Base-by-base conservation (phyloP, 1,140 invertebrate genomes). In the Heliconius eleuchia region DNA sequence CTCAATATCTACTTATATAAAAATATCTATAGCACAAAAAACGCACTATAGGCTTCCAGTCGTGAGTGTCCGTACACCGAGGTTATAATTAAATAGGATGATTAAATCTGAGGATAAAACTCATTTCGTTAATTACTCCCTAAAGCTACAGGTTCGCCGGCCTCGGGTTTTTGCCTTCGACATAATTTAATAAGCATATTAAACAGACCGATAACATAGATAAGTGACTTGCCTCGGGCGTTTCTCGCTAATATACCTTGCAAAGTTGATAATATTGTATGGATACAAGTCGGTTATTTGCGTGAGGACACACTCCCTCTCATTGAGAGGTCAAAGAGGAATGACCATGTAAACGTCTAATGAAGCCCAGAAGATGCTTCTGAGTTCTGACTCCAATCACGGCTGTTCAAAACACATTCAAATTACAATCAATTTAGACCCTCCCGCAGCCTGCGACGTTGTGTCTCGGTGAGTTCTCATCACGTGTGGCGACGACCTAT, bases 111-210 rank as follows among this genome's bases (percentile, higher is more conserved):
- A 79, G 83, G 90, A 92, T 94, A 93, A 93, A 87, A 83, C 83
- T 90, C 89, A 91, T 91, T 93, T 88, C 83, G 86, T 89, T 94
- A 94, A 94, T 94, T 94, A 94, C 92, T 94, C 92, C 92, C 92
- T 94, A 92, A 91, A 94, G 92, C 92, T 90, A 93, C 90, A 92
- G 83, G 88, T 88, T 84, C 85, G 86, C 81, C 76, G 80, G 84
- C 70, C 83, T 88, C 85, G 80, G 11, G 84, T 89, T 93, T 92
- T 92, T 91, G 90, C 92, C 86, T 89, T 92, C 90, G 88, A 92
- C 86, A 90, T 91, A 91, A 92, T 89, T 91, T 94, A 93, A 94
- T 94, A 94, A 92, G 89, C 89, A 88, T 90, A 93, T 93, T 94
- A 92, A 89, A 85, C 89, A 85, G 87, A 81, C 87, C 87, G 89